Evolutionary conservation across 2,888 invertebrate species (phyloP), one percentile per base, ranked within the genome.

Genomic region (Hedychridium roseum): DNA sequence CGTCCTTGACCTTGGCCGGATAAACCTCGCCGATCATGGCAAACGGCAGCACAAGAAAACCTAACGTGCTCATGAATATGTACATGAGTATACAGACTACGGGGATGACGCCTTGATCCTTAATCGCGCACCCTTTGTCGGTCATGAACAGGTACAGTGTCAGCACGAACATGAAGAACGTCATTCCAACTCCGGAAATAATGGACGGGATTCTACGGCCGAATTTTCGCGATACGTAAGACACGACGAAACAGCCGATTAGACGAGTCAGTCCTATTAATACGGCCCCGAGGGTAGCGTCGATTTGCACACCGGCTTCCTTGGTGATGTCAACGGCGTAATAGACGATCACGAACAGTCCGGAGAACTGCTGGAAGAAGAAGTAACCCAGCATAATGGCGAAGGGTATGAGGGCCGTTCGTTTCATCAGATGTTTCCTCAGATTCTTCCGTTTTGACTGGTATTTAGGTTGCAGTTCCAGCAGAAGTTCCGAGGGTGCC

Each of bases 201-300:
- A 86, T 76, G 0, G 88, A 82, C 1, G 87, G 80, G 1, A 82
- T 79, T 35, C 85, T 71, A 35, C 88, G 74, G 0, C 88, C 88
- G 31, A 80, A 82, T 34, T 75, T 79, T 41, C 84, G 84, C 2
- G 84, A 83, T 1, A 81, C 60, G 6, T 70, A 74, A n/a, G 82
- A 79, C 0, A 82, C 79, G 9, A 80, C 38, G 7, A 82, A 49
- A 1, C 82, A 80, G 0, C 81, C 80, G 0, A 79, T 5, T 0
- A 84, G 62, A 36, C 85, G 76, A 1, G 82, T 80, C 0, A 79
- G 20, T 2, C 82, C 85, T 15, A 84, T 83, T 15, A 83, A 64
- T 16, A 84, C 81, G 0, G 83, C 81, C 0, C 81, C 80, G 0
- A 82, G 34, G 52, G 84, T 82, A 0, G 80, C 75, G 59, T 84